Percentiles rank a stretch among this genome's conserved stretches.
These are phyloP conservation scores for Noctilio leporinus DNA, from an alignment of 2,113 vertebrate genomes.

Conservation along the genomic window DNA sequence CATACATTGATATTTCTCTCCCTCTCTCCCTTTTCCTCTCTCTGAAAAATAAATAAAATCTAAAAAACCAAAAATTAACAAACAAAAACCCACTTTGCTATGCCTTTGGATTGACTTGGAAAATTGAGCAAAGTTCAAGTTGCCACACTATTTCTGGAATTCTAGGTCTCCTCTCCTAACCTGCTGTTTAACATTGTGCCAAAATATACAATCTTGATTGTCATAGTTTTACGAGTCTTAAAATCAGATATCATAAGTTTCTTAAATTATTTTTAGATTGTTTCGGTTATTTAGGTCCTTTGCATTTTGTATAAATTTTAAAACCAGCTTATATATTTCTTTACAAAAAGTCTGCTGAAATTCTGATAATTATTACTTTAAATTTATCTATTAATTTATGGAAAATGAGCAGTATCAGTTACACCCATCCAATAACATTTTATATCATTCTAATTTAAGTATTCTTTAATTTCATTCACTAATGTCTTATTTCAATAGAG, in stretches of 20 bases:
- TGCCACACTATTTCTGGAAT: not conserved
- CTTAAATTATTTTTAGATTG: not conserved
- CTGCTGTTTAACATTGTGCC: not conserved
- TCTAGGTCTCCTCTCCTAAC: not conserved
- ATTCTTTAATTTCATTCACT: not conserved
- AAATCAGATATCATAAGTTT: not conserved
- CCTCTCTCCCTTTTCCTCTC: too few species aligned
- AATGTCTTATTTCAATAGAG: not conserved
- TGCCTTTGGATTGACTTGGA: not conserved
- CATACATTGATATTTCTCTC: too few species aligned
- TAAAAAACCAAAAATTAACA: too few species aligned
- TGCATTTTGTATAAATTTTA: not conserved
- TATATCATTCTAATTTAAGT: not conserved
- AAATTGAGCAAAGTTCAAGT: not conserved
- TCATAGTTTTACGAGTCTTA: not conserved
- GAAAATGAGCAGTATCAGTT: not conserved
- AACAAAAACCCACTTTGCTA: too few species aligned
- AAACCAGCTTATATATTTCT: not conserved
- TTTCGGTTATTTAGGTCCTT: not conserved
- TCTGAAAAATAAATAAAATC: too few species aligned
- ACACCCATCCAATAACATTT: not conserved
- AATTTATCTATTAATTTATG: not conserved
- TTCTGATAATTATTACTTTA: not conserved
- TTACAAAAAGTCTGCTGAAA: not conserved
- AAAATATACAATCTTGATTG: not conserved